Base-by-base conservation (phyloP, 30 jellyfish, hydroid and myxozoan species). In the Hydra vulgaris region DNA sequence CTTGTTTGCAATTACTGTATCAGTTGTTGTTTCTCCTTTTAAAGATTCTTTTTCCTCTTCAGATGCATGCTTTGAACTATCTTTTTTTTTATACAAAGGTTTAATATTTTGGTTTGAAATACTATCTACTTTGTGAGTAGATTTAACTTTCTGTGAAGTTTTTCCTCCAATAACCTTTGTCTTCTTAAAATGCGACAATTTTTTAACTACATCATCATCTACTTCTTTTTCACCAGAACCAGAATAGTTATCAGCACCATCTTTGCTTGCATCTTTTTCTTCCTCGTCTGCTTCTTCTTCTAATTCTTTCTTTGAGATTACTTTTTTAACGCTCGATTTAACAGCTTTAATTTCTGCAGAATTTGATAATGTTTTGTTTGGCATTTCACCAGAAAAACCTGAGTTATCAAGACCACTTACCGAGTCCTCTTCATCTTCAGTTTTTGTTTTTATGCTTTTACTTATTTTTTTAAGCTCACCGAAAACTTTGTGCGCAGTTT, bases 171-270 rank as follows among this genome's bases (percentile, higher is more conserved):
- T 23, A 3, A 68, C 75, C 27, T 68, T 68, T 68, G 75, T 68
- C 27, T 68, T 68, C 15, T 68, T 68, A 8, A 68, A 8, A 68
- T 68, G 15, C 8, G 75, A 20, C 16, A 16, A 16, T 68, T 68
- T 68, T 68, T 1, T 23, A n/a, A 23, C 15, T 8, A 16, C 16
- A 4, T 8, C 89, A 16, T 83, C 85, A n/a, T 68, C 72, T 23
- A 74, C 84, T 75, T 74, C 79, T 18, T 24, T 21, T 18, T 72
- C 77, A 23, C 89, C 87, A 25, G 92, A 66, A 26, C 83, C 92
- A 21, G 87, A 56, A 15, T 54, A 75, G 25, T 70, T 82, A 18
- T 85, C 94, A 21, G 20, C 84, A 1, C 66, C 71, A 5, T n/a
- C 55, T 15, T 80, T 72, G 22, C 23, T 73, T 26, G 8, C 53